Evolutionary conservation across 2,888 invertebrate species (phyloP), one percentile per base, ranked within the genome.

Genomic region (Tuberolachnus salignus): DNA sequence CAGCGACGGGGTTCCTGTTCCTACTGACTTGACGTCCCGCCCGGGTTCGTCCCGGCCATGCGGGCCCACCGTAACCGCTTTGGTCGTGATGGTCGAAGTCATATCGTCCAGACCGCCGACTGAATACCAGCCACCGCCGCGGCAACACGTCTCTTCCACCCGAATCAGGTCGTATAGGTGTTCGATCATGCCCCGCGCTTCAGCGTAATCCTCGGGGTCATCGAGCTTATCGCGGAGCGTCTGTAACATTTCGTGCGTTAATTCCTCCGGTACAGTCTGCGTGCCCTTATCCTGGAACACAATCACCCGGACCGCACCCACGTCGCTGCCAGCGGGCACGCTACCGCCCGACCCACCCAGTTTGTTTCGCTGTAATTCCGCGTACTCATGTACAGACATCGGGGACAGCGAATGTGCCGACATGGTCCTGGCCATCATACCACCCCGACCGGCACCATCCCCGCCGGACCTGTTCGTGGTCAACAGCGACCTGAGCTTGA

Each of bases 131-230:
- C 16, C n/a, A 3, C 3, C 81, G 82, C 89, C 89, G 80, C 87
- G 87, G 81, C 89, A 89, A 82, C 89, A 89, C 81, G 88, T 89
- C 83, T 91, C 91, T 83, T 91, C 91, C 3, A 91, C 89, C 84
- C 92, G 91, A 67, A 92, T 91, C 72, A 91, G 87, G 84, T 92
- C 92, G 83, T 92, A 92, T 9, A 92, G 86, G 83, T 91, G 90
- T 84, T 92, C 92, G 81, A 93, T 92, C 87, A 91, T 91, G 85
- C 92, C 92, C 55, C 91, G 87, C 2, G 92, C 92, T 84, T 92
- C 91, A 74, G 90, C 89, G 83, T 91, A 92, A 80, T 91, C 90
- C 75, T 90, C 89, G 6, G 80, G 80, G 84, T 91, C 91, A 83
- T 92, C 91, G 10, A 93, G 85, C 83, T 90, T 89, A 82, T 90